Percentiles rank a stretch among this genome's conserved stretches.
Conservation (phyloP, 2,113 vertebrate genomes). For the Bothrops jararaca region DNA sequence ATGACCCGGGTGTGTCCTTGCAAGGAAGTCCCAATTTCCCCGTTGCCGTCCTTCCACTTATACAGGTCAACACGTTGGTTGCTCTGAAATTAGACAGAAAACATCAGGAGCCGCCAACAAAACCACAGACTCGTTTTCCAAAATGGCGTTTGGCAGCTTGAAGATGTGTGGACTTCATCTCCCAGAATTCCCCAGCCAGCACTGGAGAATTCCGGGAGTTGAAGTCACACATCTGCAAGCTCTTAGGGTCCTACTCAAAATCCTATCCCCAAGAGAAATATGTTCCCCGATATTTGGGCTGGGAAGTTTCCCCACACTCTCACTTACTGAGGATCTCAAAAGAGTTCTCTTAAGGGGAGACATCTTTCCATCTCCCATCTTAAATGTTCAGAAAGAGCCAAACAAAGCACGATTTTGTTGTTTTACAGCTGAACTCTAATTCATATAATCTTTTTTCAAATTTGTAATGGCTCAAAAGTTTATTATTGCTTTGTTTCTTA, state of each 20-base stretch:
- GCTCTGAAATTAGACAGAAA: constrained; percentile 73
- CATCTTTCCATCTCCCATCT: background rate
- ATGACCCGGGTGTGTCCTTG: constrained; percentile 97
- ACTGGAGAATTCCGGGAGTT: background rate
- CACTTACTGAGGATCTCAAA: background rate
- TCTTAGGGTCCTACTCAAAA: background rate
- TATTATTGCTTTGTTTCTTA: background rate
- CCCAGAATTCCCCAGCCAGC: background rate
- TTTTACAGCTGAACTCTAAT: background rate
- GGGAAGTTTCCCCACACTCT: too few species aligned
- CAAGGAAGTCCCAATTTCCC: constrained; percentile 86
- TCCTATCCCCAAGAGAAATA: background rate
- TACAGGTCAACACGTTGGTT: constrained; percentile 96
- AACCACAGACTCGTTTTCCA: background rate
- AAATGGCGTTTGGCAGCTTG: background rate
- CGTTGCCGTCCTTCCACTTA: constrained; percentile 88
- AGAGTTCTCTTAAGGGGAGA: too few species aligned
- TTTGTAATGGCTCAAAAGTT: background rate
- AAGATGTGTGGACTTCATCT: background rate
- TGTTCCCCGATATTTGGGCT: background rate
- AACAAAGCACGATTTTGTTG: background rate
- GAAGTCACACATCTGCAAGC: background rate
- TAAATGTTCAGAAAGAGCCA: background rate
- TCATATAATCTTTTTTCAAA: background rate
- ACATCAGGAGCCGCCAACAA: background rate